Conservation (phyloP, 2,113 vertebrate species). For the Corythornis vintsioides region DNA sequence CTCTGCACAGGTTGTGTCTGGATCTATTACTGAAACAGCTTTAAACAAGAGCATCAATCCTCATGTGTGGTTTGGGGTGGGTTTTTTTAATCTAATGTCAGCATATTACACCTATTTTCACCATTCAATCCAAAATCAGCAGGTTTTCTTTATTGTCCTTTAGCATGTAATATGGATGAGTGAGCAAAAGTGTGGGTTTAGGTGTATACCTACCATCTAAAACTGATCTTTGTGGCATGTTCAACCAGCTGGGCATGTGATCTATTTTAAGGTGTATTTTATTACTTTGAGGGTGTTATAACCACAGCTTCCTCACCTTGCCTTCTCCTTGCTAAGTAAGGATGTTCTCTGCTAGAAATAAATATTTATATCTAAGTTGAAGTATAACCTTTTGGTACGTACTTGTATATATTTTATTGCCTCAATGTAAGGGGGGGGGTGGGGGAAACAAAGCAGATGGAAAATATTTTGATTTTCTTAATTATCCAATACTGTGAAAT, state of each 20-base stretch:
- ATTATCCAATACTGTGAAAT: slow-evolving; percentile 18
- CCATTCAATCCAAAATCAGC: neutral
- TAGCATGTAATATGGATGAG: neutral
- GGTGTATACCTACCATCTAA: neutral
- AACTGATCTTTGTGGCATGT: neutral
- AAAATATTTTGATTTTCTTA: slow-evolving; percentile 52
- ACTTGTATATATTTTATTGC: slow-evolving; percentile 41
- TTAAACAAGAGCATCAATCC: neutral
- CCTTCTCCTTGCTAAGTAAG: neutral
- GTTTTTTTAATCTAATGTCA: neutral
- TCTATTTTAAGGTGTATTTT: neutral
- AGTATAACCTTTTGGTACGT: slow-evolving; percentile 12
- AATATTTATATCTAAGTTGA: neutral
- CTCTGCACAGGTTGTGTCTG: neutral
- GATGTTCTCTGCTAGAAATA: slow-evolving; percentile 12
- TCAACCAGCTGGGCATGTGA: neutral
- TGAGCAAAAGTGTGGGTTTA: neutral
- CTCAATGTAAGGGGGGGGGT: neutral
- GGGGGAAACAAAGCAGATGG: slow-evolving; percentile 34
- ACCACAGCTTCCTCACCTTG: neutral
- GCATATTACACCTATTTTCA: neutral
- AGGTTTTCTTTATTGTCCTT: neutral
- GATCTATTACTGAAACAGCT: neutral
- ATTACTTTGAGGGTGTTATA: neutral
- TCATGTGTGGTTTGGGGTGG: neutral